A percentile compares a stretch with the other conserved stretches of the same genome.
These are phyloP conservation scores for Sialia sialis DNA, from an alignment of 2,113 vertebrate species.

Conservation along the genomic window DNA sequence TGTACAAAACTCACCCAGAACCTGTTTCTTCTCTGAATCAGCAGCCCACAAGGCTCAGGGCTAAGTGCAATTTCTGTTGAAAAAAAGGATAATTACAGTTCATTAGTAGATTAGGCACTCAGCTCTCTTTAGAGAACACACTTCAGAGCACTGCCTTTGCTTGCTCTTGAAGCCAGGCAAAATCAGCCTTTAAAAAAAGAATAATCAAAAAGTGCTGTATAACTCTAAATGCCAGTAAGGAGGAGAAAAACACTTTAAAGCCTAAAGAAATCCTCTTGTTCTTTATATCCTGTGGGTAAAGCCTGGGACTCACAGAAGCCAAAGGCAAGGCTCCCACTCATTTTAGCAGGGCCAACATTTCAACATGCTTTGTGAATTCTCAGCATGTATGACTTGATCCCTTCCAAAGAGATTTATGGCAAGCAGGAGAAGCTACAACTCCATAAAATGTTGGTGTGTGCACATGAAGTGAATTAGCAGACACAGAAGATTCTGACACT, in stretches of 20 bases:
- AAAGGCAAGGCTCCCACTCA: background rate
- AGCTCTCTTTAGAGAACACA: background rate
- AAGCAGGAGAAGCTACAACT: constrained; percentile 7
- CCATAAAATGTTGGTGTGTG: background rate
- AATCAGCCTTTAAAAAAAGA: background rate
- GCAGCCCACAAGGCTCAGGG: background rate
- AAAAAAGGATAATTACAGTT: constrained; percentile 7
- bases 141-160: background rate
- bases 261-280: background rate
- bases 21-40: background rate
- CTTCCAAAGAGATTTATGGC: constrained; percentile 11
- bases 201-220: background rate
- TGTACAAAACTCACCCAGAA: background rate
- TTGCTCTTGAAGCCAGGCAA: background rate
- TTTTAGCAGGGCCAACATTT: background rate
- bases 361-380: constrained; percentile 3
- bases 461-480: background rate
- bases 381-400: background rate
- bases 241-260: background rate
- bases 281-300: background rate
- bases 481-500: background rate
- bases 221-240: background rate
- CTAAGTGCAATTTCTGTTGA: background rate
- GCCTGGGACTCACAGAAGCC: background rate
- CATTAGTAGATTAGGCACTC: background rate